Base-by-base conservation (phyloP, 2,797 vertebrate species). In the Kryptolebias ocellatus region DNA sequence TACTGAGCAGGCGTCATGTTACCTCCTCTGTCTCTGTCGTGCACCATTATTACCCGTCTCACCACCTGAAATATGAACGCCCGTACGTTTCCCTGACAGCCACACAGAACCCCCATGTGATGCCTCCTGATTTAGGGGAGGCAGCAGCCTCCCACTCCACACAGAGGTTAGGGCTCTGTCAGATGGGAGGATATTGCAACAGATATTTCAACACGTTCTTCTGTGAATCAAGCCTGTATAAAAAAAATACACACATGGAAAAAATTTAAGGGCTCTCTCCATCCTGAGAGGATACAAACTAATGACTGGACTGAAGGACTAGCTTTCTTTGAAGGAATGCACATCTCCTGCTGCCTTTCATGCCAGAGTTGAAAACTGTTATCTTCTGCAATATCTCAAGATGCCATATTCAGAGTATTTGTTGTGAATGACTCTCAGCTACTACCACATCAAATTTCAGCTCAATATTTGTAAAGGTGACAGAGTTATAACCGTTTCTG, bases 11-110 rank as follows among this genome's bases (percentile, higher is more conserved):
- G 86, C 87, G 76, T 92, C 88, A 64, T 68, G 90, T 92, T 90
- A 86, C 90, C 84, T 78, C 88, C 81, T 89, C 87, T 62, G 88
- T 91, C 88, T 91, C 84, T 86, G 90, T 92, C 89, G 75, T 39
- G 70, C 73, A 60, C 78, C 86, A 89, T 89, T 89, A 91, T 85
- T 83, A 75, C 89, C 83, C 64, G 76, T 85, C 87, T 84, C 61
- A 74, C 76, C 72, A 69, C 70, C 82, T 90, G 89, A 91, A 88
- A 91, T 89, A 90, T 83, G 87, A 91, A 87, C 87, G 61, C 65
- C 74, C 71, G 67, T 54, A 46, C 31, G 74, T 86, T 83, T 83
- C 79, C 70, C 81, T 62, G 89, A 82, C 81, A 80, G 80, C 72
- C 74, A 61, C 42, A 60, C 54, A 74, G 57, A 75, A 67, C 66